Evolutionary conservation across 1,140 invertebrate species (phyloP).

Genomic region (Aphaenogaster rudis): DNA sequence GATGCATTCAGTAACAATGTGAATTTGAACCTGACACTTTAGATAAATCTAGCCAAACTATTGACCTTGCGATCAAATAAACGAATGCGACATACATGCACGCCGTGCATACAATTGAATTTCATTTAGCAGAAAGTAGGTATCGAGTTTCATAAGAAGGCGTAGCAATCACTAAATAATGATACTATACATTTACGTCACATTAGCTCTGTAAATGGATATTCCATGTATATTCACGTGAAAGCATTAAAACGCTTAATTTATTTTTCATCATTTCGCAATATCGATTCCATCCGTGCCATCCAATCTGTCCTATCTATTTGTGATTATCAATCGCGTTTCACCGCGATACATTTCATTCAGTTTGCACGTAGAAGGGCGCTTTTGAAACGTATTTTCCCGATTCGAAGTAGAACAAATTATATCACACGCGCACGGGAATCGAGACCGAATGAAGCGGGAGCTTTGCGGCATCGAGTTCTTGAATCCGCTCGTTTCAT

Average conservation of each 20-base stretch:
- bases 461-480: conserved; percentile 24
- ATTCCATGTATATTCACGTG: conserved; percentile 1
- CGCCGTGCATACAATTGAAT: not conserved
- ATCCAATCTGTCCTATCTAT: conserved; percentile 10
- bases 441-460: not conserved
- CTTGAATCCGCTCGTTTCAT: conserved; percentile 5
- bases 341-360: conserved; percentile 8
- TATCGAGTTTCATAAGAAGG: not conserved
- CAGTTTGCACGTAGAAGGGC: not conserved
- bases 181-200: not conserved
- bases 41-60: not conserved
- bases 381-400: conserved; percentile 14
- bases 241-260: conserved; percentile 26
- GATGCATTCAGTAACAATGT: not conserved
- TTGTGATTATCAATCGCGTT: conserved; percentile 44
- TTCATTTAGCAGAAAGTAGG: not conserved
- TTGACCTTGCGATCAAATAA: not conserved
- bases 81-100: not conserved
- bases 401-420: conserved; percentile 24
- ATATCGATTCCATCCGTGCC: conserved; percentile 10
- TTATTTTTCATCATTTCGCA: conserved; percentile 20
- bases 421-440: conserved; percentile 14
- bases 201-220: conserved; percentile 9
- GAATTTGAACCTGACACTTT: not conserved
- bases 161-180: not conserved